phyloP scores from a whole-genome alignment of 2,113 vertebrate species.

The Phoenicopterus ruber region DNA sequence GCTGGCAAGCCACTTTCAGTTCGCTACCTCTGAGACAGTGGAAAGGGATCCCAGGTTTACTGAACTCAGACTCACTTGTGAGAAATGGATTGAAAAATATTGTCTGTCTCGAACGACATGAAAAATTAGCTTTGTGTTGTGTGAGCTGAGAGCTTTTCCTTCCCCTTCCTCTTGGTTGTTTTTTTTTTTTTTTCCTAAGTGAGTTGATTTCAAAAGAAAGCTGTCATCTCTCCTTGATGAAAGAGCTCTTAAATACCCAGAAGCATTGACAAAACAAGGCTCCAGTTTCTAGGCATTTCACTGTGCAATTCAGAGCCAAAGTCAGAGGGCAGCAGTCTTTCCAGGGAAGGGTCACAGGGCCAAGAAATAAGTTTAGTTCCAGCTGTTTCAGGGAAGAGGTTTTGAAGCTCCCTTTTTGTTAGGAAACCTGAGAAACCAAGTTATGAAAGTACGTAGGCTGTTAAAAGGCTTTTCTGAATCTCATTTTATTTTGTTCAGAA shows the following conservation, averaged over 20 bases:
- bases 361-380: neutral
- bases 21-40: fast-evolving
- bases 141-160: neutral
- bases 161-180: neutral
- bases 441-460: neutral
- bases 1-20: neutral
- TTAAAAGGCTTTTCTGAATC: neutral
- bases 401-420: neutral
- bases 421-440: neutral
- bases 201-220: conserved; percentile 8
- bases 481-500: neutral
- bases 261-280: neutral
- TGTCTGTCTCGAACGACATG: neutral
- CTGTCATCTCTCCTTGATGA: neutral
- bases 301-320: neutral
- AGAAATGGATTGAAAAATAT: neutral
- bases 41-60: neutral
- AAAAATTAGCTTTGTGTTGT: neutral
- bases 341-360: neutral
- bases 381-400: neutral
- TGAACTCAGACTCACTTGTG: neutral
- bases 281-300: neutral
- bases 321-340: neutral
- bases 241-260: neutral
- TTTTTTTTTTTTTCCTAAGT: neutral